Evolutionary conservation across 2,113 vertebrate genomes (phyloP).

Genomic region (Nesogale talazaci): DNA sequence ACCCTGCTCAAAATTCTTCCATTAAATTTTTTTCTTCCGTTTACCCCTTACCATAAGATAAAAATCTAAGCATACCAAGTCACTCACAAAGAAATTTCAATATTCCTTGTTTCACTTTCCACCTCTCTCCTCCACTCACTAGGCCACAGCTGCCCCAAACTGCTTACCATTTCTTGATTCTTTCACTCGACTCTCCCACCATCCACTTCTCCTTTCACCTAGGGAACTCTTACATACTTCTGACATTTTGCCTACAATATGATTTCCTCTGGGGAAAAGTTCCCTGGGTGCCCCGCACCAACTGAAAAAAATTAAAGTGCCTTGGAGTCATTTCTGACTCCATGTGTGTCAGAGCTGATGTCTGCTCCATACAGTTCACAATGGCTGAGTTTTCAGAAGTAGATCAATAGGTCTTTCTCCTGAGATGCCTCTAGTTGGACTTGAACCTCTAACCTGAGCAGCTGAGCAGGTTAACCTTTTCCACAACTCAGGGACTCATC

Average conservation of each 20-base stretch:
- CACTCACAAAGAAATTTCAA: too few relatives aligned
- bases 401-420: neutral
- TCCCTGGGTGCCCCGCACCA: neutral
- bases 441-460: neutral
- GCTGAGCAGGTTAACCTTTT: neutral
- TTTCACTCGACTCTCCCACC: neutral
- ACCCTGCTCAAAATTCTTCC: conserved; percentile 10
- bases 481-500: neutral
- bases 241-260: neutral
- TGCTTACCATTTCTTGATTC: neutral
- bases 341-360: neutral
- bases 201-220: neutral
- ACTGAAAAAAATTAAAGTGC: neutral
- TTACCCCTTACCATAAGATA: neutral
- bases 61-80: neutral
- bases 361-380: too few relatives aligned
- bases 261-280: neutral
- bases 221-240: conserved; percentile 34
- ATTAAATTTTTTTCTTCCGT: neutral
- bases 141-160: too few relatives aligned
- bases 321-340: neutral
- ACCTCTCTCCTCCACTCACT: too few relatives aligned
- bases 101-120: too few relatives aligned
- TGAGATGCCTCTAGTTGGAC: neutral
- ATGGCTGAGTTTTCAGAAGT: too few relatives aligned